Base-by-base conservation (phyloP, 2,797 vertebrate genomes). In the Triplophysa yarkandensis region DNA sequence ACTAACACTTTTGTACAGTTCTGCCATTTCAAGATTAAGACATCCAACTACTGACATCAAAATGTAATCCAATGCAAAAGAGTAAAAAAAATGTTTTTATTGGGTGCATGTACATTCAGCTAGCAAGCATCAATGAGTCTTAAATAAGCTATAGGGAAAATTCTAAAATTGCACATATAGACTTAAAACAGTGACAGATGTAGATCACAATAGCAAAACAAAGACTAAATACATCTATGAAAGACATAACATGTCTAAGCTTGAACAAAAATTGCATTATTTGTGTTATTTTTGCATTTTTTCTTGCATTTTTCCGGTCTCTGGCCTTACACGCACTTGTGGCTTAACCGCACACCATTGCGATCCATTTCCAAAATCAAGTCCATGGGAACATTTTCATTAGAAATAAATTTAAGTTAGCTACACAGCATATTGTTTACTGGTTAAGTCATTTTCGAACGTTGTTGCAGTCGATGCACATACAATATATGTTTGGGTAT, bases 351-450 rank as follows among this genome's bases (percentile, higher is more conserved):
- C 17, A 41, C 16, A 28, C 16, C 23, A 39, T 17, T 43, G 41
- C 14, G 39, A 44, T 48, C 7, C 23, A 39, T 7, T 23, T 67
- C 44, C 17, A 60, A 64, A 58, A 34, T 10, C 57, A 43, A 69
- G 44, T 58, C 21, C 57, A 60, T 71, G 66, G 54, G 3, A 74
- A 48, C 30, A 11, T 60, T 62, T 68, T 72, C 36, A 50, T 25
- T 60, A 55, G 28, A 73, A 78, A 78, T 77, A 77, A 74, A 78
- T 78, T 74, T 68, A 54, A 62, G 69, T 74, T n/a, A n/a, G 55
- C 23, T 70, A 66, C 64, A 60, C 52, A 50, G 28, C 36, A 77
- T 41, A 30, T 68, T 19, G 4, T 4, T 16, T 27, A 36, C 72
- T 78, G 71, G 25, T 77, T 68, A 63, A 63, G 32, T 68, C 70